Conservation (phyloP, 2,888 invertebrate genomes). For the Dorcus parallelipipedus region DNA sequence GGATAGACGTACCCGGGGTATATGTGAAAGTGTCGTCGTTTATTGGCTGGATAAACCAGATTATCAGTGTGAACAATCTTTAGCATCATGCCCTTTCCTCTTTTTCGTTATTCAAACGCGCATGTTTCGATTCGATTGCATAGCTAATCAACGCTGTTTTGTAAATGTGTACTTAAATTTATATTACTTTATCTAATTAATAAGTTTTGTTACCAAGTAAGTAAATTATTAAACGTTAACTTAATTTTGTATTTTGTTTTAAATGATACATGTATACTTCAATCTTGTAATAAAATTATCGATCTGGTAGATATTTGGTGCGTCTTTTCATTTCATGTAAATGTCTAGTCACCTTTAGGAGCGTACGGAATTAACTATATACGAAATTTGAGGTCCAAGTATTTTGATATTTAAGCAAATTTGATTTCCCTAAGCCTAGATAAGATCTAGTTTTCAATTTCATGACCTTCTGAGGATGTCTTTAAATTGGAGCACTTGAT, state of each 20-base stretch:
- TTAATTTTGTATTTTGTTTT: neutral
- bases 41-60: constrained; percentile 96
- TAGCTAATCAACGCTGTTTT: constrained; percentile 11
- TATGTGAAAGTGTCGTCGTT: constrained; percentile 95
- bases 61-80: constrained; percentile 90
- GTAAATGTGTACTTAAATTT: constrained; percentile 22
- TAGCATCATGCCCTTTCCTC: constrained; percentile 43
- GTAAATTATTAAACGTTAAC: constrained; percentile 21
- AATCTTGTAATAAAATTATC: too few relatives aligned
- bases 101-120: neutral
- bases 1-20: constrained; percentile 91
- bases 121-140: neutral
- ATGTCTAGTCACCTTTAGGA: too few relatives aligned
- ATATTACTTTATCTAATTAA: constrained; percentile 9
- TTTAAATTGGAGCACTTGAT: too few relatives aligned
- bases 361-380: too few relatives aligned
- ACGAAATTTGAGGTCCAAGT: too few relatives aligned
- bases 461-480: too few relatives aligned
- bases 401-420: too few relatives aligned
- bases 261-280: too few relatives aligned
- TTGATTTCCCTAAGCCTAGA: too few relatives aligned
- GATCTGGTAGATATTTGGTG: too few relatives aligned
- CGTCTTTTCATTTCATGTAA: too few relatives aligned
- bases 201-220: constrained; percentile 28
- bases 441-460: too few relatives aligned